A percentile compares a stretch with the other conserved stretches of the same genome.
Conservation (phyloP, 2,113 vertebrate species). For the Rattus rattus region DNA sequence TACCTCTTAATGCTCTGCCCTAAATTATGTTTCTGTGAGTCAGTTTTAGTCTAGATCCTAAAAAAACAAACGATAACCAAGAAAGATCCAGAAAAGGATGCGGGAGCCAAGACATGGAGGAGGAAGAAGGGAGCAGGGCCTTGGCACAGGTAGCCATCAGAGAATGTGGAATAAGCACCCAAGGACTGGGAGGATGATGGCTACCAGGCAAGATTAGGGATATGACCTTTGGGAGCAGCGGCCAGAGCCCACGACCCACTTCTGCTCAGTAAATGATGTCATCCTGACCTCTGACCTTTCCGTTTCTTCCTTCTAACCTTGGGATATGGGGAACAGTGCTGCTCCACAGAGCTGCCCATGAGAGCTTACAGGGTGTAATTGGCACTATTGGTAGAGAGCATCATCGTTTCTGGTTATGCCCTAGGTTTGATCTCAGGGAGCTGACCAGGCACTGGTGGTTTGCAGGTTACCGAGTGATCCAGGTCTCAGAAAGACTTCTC, state of each 20-base stretch:
- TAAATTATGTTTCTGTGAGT: neutral
- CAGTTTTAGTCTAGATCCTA: neutral
- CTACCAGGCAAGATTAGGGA: neutral
- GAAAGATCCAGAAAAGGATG: neutral
- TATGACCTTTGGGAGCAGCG: neutral
- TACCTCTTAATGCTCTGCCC: neutral
- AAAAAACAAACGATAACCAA: neutral
- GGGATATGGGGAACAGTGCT: neutral
- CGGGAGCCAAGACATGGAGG: neutral
- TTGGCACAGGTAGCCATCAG: no score
- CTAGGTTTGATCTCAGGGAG: neutral
- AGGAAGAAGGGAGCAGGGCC: neutral
- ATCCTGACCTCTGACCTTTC: neutral
- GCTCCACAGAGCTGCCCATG: neutral
- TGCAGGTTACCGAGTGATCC: neutral
- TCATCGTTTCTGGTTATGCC: neutral
- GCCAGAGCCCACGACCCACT: neutral
- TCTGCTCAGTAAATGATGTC: conserved; percentile 5
- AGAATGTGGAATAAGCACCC: no score
- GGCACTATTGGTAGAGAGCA: neutral
- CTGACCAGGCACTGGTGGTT: neutral
- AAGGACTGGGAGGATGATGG: no score
- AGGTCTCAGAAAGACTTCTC: conserved; percentile 29
- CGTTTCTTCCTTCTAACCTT: neutral
- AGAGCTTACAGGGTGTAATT: no score